Base-by-base conservation (phyloP, 2,888 invertebrate genomes). In the Salticus scenicus region DNA sequence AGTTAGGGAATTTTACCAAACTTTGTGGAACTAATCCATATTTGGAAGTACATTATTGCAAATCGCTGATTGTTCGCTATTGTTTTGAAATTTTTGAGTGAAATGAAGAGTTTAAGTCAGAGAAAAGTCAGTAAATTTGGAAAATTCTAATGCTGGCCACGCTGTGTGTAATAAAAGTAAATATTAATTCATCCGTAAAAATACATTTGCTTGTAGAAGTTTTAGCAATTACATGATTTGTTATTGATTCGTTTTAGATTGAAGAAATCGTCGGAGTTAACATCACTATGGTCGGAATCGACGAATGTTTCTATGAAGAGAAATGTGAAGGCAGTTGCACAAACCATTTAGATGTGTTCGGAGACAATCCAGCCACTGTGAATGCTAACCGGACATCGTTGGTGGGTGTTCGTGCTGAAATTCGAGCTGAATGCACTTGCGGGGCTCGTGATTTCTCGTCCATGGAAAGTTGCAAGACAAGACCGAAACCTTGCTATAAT, bases 381-480 rank as follows among this genome's bases (percentile, higher is more conserved):
- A 97, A 95, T 90, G 97, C 98, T 0, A 99, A 99, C 90, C 95
- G 94, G 0, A 97, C 97, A 0, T 97, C 97, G 2, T 96, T 98
- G 90, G 97, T 99, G 17, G 98, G 98, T 0, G 96, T 99, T 0
- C 94, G 94, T 28, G 95, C 96, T 0, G 90, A 88, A 72, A 88
- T 91, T 7, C 94, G 95, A 90, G 94, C 96, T 0, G 93, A 94
- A 70, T 98, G 97, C 90, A 93, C 93, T 0, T 96, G 96, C 76
- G 88, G 90, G 90, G 88, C 90, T 28, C 83, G 89, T 20, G 87
- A 87, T 31, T 87, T 87, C 47, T 98, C 98, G 90, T 94, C 95
- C 80, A 95, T 94, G 88, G 96, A 96, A 92, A 95, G 96, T 2
- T 99, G 99, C 90, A 94, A 96, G 79, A 95, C 94, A 88, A 96